phyloP scores from a whole-genome alignment of 2,113 vertebrate genomes.

The Leptocoma aspasia region DNA sequence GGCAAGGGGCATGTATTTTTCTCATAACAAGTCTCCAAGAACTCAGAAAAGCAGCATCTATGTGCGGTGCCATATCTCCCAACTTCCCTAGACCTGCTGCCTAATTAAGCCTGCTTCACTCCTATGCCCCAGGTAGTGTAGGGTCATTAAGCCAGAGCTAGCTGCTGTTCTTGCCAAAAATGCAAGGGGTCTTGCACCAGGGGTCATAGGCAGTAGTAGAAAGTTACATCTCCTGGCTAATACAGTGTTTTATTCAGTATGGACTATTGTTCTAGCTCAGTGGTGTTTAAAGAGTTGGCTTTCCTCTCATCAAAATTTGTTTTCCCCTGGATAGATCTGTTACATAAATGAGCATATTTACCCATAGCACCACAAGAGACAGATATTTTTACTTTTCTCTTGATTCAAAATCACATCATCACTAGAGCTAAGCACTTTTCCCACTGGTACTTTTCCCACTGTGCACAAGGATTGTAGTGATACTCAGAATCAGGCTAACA shows the following conservation, averaged over 20 bases:
- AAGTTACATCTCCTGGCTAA: conserved; percentile 23
- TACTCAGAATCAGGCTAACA: neutral
- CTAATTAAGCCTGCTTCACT: conserved; percentile 41
- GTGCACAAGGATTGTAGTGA: neutral
- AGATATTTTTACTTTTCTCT: neutral
- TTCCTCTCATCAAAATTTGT: neutral
- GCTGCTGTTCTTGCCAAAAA: conserved; percentile 27
- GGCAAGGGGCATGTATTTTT: neutral
- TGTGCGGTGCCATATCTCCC: neutral
- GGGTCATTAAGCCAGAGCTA: conserved; percentile 30
- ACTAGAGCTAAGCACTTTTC: neutral
- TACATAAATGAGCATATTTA: neutral
- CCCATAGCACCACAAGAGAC: neutral
- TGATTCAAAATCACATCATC: neutral
- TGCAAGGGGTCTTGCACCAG: neutral
- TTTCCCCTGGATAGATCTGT: neutral
- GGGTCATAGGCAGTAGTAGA: neutral
- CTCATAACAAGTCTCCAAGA: neutral
- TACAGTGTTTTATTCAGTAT: neutral
- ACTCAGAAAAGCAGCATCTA: neutral
- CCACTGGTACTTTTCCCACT: neutral
- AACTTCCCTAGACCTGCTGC: neutral
- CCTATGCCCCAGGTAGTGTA: conserved; percentile 39
- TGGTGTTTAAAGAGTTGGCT: neutral
- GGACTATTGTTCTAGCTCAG: neutral